Evolutionary conservation across 2,888 invertebrate species (phyloP), one percentile per base, ranked within the genome.

Genomic region (Coleophora deauratella): DNA sequence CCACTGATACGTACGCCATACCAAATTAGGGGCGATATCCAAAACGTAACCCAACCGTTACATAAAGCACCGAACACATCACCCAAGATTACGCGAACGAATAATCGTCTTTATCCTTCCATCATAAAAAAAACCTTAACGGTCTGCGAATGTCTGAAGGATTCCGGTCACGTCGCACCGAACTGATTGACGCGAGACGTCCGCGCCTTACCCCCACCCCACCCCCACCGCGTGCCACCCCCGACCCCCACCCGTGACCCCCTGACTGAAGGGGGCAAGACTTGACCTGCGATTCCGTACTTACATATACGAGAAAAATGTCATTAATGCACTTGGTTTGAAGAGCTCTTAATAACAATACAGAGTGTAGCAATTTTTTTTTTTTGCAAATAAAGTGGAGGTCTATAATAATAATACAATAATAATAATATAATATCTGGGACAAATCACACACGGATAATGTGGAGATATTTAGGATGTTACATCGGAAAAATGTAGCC

Each of bases 141-240:
- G 61, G 58, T 58, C 66, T 63, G 65, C 64, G 54, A 65, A 65
- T 51, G 57, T 59, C 53, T 54, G 55, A 53, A 33, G 28, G 63
- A 85, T 85, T 78, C 85, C 58, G 66, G 72, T 73, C 86, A 86
- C 86, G 86, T 85, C 71, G 62, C 54, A 49, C 55, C 68, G 68
- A 77, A 77, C 82, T 85, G 84, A 85, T 85, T 85, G 84, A 85
- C 84, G 82, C 70, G 80, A 79, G 82, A 82, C 82, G 80, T 77
- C 76, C 73, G 71, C 77, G 72, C 78, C 76, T 70, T 62, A 38
- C 15, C 44, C 49, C 49, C 48, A 48, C 34, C 49, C 35, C 38
- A 45, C 44, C 43, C 43, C 21, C 21, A 21, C 21, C 21, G 21
- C 21, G 21, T 21, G 21, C 21, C 21, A 56, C 45, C 51, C 50